phyloP scores from a whole-genome alignment of 2,797 vertebrate genomes.

The Melanotaenia parkinsoni region DNA sequence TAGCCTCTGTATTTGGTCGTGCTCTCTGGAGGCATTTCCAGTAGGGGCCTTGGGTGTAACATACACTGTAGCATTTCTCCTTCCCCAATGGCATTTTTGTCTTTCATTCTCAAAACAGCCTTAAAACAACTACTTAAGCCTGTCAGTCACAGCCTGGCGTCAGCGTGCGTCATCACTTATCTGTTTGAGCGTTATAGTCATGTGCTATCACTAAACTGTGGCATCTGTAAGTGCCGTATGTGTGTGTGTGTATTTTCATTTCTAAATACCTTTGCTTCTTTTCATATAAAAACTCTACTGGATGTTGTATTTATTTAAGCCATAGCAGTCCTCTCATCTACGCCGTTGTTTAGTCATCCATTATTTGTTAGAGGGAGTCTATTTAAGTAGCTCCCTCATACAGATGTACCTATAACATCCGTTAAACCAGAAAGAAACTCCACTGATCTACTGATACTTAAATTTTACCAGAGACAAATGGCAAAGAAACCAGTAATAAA shows the following conservation, averaged over 20 bases:
- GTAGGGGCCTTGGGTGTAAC: slow-evolving; percentile 1
- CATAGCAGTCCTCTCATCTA: slow-evolving; percentile 15
- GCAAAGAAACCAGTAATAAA: slow-evolving; percentile 27
- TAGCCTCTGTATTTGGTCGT: slow-evolving; percentile 19
- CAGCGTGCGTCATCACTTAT: slow-evolving; percentile 37
- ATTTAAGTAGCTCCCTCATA: slow-evolving; percentile 26
- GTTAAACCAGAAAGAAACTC: background rate
- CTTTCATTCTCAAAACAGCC: slow-evolving; percentile 25
- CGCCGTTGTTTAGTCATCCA: slow-evolving; percentile 12
- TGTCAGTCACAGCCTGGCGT: slow-evolving; percentile 54
- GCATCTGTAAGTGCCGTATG: background rate
- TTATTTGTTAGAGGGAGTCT: slow-evolving; percentile 19
- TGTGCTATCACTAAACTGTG: slow-evolving; percentile 16
- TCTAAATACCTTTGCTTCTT: background rate
- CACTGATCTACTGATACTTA: background rate
- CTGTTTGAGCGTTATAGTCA: slow-evolving; percentile 23
- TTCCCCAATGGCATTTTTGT: slow-evolving; percentile 23
- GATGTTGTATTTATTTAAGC: slow-evolving; percentile 35
- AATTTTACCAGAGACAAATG: slow-evolving; percentile 12
- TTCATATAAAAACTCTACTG: background rate
- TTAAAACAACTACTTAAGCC: slow-evolving; percentile 43
- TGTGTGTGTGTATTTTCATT: background rate
- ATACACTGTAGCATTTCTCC: slow-evolving; percentile 18
- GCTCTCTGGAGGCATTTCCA: slow-evolving; percentile 37
- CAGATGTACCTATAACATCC: slow-evolving; percentile 1